Evolutionary conservation across 1,140 invertebrate species (phyloP).

Genomic region (Pentalonia nigronervosa): DNA sequence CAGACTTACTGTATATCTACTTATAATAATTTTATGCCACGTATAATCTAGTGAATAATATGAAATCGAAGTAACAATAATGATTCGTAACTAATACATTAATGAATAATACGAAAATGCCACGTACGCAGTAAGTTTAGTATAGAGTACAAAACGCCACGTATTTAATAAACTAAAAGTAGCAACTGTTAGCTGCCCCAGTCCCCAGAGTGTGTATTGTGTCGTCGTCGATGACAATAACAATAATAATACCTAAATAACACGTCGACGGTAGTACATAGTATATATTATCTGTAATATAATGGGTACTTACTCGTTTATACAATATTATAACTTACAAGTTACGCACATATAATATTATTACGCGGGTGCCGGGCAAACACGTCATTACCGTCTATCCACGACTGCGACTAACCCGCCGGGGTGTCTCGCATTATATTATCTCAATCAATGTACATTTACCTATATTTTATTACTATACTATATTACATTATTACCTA

Average conservation of each 20-base stretch:
- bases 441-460: slow-evolving; percentile 26
- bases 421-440: slow-evolving; percentile 21
- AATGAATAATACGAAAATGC: neutral
- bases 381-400: neutral
- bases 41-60: neutral
- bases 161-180: neutral
- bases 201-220: neutral
- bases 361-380: neutral
- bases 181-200: neutral
- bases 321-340: neutral
- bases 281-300: neutral
- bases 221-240: neutral
- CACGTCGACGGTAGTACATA: neutral
- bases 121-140: neutral
- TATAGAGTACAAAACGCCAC: neutral
- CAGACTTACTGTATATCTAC: no score
- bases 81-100: neutral
- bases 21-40: neutral
- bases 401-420: neutral
- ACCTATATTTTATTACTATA: neutral
- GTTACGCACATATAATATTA: neutral
- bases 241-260: neutral
- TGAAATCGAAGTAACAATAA: neutral
- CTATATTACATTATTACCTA: neutral
- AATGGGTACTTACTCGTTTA: neutral